phyloP scores from a whole-genome alignment of 2,113 vertebrate genomes.

The Alligator mississippiensis region DNA sequence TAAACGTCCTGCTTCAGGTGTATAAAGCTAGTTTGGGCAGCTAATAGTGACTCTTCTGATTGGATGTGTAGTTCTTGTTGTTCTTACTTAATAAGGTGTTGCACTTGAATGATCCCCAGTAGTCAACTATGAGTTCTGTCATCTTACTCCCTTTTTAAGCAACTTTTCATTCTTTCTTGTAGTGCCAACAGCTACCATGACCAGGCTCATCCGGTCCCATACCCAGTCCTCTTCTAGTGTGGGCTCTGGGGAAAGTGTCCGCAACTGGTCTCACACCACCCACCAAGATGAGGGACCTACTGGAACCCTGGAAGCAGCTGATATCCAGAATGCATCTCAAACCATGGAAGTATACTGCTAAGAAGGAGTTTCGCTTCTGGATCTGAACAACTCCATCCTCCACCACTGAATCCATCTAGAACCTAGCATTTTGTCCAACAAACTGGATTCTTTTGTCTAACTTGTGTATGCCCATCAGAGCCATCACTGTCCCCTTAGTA shows the following conservation, averaged over 20 bases:
- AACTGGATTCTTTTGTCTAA: constrained; percentile 72
- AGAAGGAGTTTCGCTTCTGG: constrained; percentile 62
- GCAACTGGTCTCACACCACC: constrained; percentile 82
- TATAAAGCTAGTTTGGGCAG: constrained; percentile 24
- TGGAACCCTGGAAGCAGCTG: constrained; percentile 78
- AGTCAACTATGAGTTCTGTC: neutral
- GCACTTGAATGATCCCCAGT: neutral
- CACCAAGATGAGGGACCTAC: constrained; percentile 80
- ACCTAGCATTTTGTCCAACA: constrained; percentile 65
- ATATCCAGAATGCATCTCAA: constrained; percentile 85
- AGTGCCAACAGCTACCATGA: constrained; percentile 95
- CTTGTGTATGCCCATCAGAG: constrained; percentile 77
- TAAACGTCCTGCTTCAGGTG: constrained; percentile 36
- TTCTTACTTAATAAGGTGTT: neutral
- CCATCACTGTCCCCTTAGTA: constrained; percentile 65
- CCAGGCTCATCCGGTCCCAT: constrained; percentile 89
- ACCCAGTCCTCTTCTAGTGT: constrained; percentile 93
- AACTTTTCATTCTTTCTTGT: constrained; percentile 60
- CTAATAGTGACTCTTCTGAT: constrained; percentile 17
- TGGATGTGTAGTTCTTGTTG: neutral
- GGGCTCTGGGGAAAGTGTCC: constrained; percentile 85
- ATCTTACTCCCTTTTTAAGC: neutral
- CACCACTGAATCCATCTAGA: constrained; percentile 65
- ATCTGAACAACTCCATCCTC: constrained; percentile 66
- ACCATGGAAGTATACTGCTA: constrained; percentile 98